Evolutionary conservation across 2,888 invertebrate species (phyloP).

Genomic region (Diaprepes abbreviatus): DNA sequence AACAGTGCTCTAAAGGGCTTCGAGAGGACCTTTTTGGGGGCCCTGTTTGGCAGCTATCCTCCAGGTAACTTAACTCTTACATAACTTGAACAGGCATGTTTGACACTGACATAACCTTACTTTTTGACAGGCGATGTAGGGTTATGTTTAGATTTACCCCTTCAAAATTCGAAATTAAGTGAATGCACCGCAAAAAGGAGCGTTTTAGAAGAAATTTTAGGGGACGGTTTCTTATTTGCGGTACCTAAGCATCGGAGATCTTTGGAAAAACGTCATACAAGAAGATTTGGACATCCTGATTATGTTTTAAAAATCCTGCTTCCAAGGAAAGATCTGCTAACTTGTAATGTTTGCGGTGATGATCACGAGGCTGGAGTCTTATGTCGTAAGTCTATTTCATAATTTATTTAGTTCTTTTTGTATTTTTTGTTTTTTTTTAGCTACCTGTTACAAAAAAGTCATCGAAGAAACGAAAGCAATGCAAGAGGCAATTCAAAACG

Average conservation of each 20-base stretch:
- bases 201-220: slow-evolving; percentile 74
- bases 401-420: neutral
- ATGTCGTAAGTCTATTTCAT: slow-evolving; percentile 76
- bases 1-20: slow-evolving; percentile 24
- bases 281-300: slow-evolving; percentile 80
- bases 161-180: slow-evolving; percentile 16
- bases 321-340: slow-evolving; percentile 80
- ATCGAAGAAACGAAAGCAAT: slow-evolving; percentile 86
- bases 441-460: slow-evolving; percentile 87
- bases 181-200: slow-evolving; percentile 45
- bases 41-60: slow-evolving; percentile 53
- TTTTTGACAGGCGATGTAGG: slow-evolving; percentile 50
- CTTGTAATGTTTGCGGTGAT: slow-evolving; percentile 88
- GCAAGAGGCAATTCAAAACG: slow-evolving; percentile 80
- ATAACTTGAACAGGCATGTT: slow-evolving; percentile 47
- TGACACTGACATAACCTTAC: slow-evolving; percentile 55
- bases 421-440: slow-evolving; percentile 70
- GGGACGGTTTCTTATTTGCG: slow-evolving; percentile 84
- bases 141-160: slow-evolving; percentile 43
- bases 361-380: slow-evolving; percentile 83
- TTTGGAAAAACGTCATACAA: slow-evolving; percentile 79
- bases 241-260: slow-evolving; percentile 85
- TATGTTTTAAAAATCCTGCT: slow-evolving; percentile 78
- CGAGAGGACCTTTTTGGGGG: slow-evolving; percentile 47
- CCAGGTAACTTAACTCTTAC: slow-evolving; percentile 54